Conservation (phyloP, 2,797 vertebrate genomes). For the Garrulus glandarius region DNA sequence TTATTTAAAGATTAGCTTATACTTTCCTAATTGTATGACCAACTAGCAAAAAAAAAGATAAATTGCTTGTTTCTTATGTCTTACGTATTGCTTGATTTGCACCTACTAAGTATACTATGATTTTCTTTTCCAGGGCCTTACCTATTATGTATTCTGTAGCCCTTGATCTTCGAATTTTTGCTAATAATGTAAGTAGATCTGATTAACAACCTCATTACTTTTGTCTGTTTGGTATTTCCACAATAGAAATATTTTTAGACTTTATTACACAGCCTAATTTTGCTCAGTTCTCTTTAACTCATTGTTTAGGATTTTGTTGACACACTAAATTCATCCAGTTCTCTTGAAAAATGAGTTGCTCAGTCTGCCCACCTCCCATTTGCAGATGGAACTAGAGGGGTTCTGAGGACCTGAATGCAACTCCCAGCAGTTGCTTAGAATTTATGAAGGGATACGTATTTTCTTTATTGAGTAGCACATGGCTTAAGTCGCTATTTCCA, state of each 20-base stretch:
- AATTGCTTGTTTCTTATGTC: not conserved
- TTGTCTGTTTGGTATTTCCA: not conserved
- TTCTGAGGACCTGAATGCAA: not conserved
- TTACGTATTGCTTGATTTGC: not conserved
- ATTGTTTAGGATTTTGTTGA: not conserved
- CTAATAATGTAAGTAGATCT: constrained; percentile 88
- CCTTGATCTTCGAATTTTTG: constrained; percentile 92
- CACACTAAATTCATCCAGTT: not conserved
- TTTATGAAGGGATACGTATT: not conserved
- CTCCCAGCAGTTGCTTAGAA: not conserved
- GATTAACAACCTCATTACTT: not conserved
- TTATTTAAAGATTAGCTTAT: not conserved
- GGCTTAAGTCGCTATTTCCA: not conserved
- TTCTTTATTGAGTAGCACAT: not conserved
- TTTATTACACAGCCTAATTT: not conserved
- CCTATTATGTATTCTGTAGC: constrained; percentile 93
- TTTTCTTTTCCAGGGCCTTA: constrained; percentile 82
- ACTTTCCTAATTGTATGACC: not conserved
- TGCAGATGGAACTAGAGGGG: not conserved
- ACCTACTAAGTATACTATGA: not conserved
- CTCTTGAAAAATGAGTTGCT: not conserved
- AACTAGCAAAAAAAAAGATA: not conserved
- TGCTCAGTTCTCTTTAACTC: not conserved
- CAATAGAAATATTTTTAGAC: not conserved
- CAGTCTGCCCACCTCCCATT: not conserved